Evolutionary conservation across 2,113 vertebrate genomes (phyloP), one percentile per base, ranked within the genome.

Genomic region (Alouatta palliata): DNA sequence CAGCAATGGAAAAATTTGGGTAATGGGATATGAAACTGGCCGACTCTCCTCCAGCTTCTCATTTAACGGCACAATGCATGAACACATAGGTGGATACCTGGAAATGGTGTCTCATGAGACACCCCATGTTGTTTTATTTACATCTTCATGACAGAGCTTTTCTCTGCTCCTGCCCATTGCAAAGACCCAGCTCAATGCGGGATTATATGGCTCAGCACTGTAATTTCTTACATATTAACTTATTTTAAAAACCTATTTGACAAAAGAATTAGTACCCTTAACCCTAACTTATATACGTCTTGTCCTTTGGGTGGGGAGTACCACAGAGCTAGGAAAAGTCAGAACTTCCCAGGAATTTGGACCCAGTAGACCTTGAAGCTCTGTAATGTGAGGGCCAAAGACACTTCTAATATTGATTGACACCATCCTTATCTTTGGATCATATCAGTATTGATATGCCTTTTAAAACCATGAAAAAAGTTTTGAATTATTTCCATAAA

Each of bases 391-490:
- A 93, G 1, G n/a, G 2, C 4, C 56, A 84, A 68, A 85, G 43
- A 17, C 58, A 47, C 16, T 70, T 90, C 43, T 70, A 45, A 3
- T 25, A 54, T 16, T 73, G n/a, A 12, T 23, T 90, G 20, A 58
- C 3, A 68, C 6, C 6, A 73, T 25, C 30, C 43, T 87, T 68
- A 40, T 66, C 66, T 73, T 43, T 66, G 84, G 75, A 73, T 81
- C 56, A 52, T 11, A 70, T 61, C 21, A 47, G n/a, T 87, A 40
- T 40, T 12, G 1, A 8, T 21, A 45, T 54, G 58, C 10, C 58
- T 90, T 91, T 96, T 83, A 80, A 94, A 94, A 61, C 56, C 61
- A 95, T n/a, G 12, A 40, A 20, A 80, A 80, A 90, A 71, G 6
- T 49, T 90, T 1, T 88, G 43, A 79, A 45, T 82, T 92, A 87